Base-by-base conservation (phyloP, 1,140 invertebrate genomes). In the Bombus turneri region DNA sequence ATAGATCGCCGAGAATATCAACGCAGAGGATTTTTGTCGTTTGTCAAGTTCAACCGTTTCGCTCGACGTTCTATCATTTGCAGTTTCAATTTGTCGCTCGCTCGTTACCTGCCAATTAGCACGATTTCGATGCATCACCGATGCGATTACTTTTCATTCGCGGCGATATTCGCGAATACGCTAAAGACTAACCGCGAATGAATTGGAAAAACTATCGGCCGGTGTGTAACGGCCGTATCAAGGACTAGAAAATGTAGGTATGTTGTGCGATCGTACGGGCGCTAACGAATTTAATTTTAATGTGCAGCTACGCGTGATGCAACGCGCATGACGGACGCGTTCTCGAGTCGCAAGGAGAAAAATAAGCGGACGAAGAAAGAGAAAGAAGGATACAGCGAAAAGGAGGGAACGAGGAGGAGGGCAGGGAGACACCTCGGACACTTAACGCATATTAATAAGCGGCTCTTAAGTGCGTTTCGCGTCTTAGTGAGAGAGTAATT, bases 381-480 rank as follows among this genome's bases (percentile, higher is more conserved):
- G 82, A 87, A 68, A 90, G 83, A 80, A 41, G 81, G 82, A 91
- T 82, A 76, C 28, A 66, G 78, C 68, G 83, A 83, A 72, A 90
- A 83, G 76, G 79, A 77, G 85, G 66, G 89, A 77, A 81, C 84
- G 87, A 85, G 88, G 88, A 85, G 81, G 83, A 89, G 86, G 76
- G 83, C 87, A 77, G 86, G 88, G 80, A 91, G 92, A 92, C 91
- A 83, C 89, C 87, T 86, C 86, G 87, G 80, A 90, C 92, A 93
- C 91, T 92, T 92, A 90, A 89, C 90, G 92, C 92, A 93, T 93
- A 90, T 93, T 93, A 93, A 93, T 89, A 88, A 92, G 90, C 81
- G 88, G 86, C 88, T 90, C 86, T 87, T 89, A 90, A 92, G 87
- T 78, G 88, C 86, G 85, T 90, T 91, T 83, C 81, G 73, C 83